Evolutionary conservation across 2,113 vertebrate species (phyloP).

Genomic region (Ctenodactylus gundi): DNA sequence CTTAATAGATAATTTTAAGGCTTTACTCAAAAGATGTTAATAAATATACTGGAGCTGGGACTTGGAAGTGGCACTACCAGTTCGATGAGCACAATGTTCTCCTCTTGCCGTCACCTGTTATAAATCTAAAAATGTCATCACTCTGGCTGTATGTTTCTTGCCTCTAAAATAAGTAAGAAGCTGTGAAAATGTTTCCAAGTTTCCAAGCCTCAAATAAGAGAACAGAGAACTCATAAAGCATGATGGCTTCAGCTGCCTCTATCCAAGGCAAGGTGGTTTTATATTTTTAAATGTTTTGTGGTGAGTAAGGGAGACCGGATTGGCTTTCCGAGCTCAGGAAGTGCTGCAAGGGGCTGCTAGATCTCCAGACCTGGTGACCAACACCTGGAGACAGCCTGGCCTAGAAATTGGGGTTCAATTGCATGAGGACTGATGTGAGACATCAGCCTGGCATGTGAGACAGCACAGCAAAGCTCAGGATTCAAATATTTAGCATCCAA

Average conservation of each 20-base stretch:
- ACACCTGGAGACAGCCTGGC: not conserved
- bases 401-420: not conserved
- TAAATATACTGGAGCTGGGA: conserved; percentile 64
- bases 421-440: not conserved
- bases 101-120: conserved; percentile 62
- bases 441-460: conserved; percentile 48
- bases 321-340: not conserved
- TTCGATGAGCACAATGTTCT: conserved; percentile 15
- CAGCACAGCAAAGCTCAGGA: not conserved
- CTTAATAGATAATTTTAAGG: conserved; percentile 78
- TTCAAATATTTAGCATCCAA: too few species aligned
- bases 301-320: not conserved
- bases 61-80: not conserved
- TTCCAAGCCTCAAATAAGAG: conserved; percentile 42
- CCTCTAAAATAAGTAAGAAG: conserved; percentile 74
- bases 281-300: not conserved
- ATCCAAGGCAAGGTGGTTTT: not conserved
- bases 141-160: conserved; percentile 64
- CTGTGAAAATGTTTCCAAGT: conserved; percentile 70
- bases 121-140: conserved; percentile 69
- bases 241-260: not conserved
- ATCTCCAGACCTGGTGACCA: not conserved
- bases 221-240: conserved; percentile 16
- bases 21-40: conserved; percentile 76
- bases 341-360: not conserved